These are phyloP conservation scores for Hirtodrosophila duncani DNA, from an alignment of 2,888 invertebrate species.

Conservation along the genomic window DNA sequence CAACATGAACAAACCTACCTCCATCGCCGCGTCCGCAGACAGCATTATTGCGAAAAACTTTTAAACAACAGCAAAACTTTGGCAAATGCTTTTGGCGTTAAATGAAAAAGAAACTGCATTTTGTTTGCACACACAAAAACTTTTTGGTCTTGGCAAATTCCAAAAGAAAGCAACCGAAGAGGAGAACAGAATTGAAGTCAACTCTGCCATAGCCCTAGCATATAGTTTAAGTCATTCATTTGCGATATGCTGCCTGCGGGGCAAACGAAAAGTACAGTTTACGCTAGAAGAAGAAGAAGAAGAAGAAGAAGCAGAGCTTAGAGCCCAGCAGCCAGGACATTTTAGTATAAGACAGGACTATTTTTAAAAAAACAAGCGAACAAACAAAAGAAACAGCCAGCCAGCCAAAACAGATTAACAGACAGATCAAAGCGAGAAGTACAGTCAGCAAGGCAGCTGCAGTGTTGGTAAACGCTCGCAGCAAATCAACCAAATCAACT, in stretches of 20 bases:
- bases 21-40: no score
- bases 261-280: conserved; percentile 51
- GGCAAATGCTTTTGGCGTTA: conserved; percentile 34
- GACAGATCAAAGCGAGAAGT: conserved; percentile 22
- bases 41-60: background rate
- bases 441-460: background rate
- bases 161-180: conserved; percentile 31
- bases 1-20: no score
- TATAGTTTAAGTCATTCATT: conserved; percentile 32
- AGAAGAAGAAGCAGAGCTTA: conserved; percentile 12
- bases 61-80: conserved; percentile 24
- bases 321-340: no score
- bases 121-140: conserved; percentile 29
- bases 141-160: conserved; percentile 47
- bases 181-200: no score
- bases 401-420: conserved; percentile 16
- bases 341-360: conserved; percentile 24
- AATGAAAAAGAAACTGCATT: conserved; percentile 29
- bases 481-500: conserved; percentile 36
- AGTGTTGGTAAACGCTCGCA: conserved; percentile 35
- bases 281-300: conserved; percentile 18
- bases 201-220: conserved; percentile 67
- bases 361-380: conserved; percentile 16
- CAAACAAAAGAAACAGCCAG: conserved; percentile 15
- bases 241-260: conserved; percentile 26